Evolutionary conservation across 2,888 invertebrate species (phyloP).

Genomic region (Caenorhabditis virilis): DNA sequence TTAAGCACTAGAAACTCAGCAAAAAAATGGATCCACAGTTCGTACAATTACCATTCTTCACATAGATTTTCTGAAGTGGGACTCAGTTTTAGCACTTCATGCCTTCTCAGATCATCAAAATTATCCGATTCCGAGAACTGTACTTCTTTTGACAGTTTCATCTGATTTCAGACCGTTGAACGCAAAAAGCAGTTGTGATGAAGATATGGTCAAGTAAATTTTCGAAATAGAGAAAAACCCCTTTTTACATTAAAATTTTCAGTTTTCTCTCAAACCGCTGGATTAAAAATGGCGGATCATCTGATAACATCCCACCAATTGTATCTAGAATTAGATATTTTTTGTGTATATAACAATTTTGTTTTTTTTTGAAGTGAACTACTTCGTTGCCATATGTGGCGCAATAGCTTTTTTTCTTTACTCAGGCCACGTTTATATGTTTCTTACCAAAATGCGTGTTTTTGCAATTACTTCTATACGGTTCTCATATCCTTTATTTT

Average conservation of each 20-base stretch:
- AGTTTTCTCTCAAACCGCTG: slow-evolving; percentile 27
- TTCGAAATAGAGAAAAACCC: neutral
- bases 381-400: too few relatives aligned
- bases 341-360: slow-evolving; percentile 14
- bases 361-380: slow-evolving; percentile 1
- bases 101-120: slow-evolving; percentile 42
- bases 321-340: slow-evolving; percentile 38
- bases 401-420: too few relatives aligned
- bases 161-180: slow-evolving; percentile 1
- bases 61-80: slow-evolving; percentile 38
- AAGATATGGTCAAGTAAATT: too few relatives aligned
- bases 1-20: slow-evolving; percentile 15
- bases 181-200: neutral
- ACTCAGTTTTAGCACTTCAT: slow-evolving; percentile 40
- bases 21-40: neutral
- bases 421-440: too few relatives aligned
- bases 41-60: slow-evolving; percentile 15
- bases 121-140: slow-evolving; percentile 26
- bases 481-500: too few relatives aligned
- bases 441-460: too few relatives aligned
- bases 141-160: slow-evolving; percentile 28
- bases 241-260: slow-evolving; percentile 10
- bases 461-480: too few relatives aligned
- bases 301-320: slow-evolving; percentile 40
- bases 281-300: slow-evolving; percentile 31